These are phyloP conservation scores for Hydroisotoma schaefferi DNA, from an alignment of 2,888 invertebrate species.

Conservation along the genomic window DNA sequence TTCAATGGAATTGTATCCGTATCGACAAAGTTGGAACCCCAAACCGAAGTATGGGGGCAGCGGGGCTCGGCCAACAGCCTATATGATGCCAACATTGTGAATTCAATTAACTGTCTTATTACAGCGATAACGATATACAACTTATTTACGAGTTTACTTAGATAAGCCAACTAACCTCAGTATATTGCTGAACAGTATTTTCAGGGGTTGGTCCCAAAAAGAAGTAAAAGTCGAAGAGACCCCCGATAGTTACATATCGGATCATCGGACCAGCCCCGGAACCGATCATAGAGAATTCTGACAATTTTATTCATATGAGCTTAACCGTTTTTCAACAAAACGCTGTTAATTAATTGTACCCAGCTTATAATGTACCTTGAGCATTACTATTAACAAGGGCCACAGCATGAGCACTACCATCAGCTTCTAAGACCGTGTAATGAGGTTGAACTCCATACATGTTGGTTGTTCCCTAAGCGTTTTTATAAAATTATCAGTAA, in stretches of 20 bases:
- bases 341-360: too few relatives aligned
- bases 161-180: conserved; percentile 54
- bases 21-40: conserved; percentile 78
- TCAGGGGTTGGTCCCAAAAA: conserved; percentile 72
- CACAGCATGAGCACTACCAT: conserved; percentile 69
- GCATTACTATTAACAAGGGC: conserved; percentile 80
- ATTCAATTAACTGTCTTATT: neutral
- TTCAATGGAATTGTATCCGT: conserved; percentile 64
- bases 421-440: conserved; percentile 68
- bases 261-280: conserved; percentile 66
- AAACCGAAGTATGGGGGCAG: conserved; percentile 85
- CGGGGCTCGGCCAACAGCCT: conserved; percentile 65
- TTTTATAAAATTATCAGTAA: conserved; percentile 9
- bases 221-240: conserved; percentile 73
- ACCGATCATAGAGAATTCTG: conserved; percentile 29
- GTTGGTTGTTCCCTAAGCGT: conserved; percentile 54
- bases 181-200: conserved; percentile 66
- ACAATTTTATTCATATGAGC: too few relatives aligned
- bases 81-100: neutral
- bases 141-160: neutral
- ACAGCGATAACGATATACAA: neutral
- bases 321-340: too few relatives aligned
- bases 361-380: conserved; percentile 55
- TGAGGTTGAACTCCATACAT: conserved; percentile 80
- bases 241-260: conserved; percentile 77